Evolutionary conservation across 2,113 vertebrate genomes (phyloP), one percentile per base, ranked within the genome.

Genomic region (Hiodon tergisus): DNA sequence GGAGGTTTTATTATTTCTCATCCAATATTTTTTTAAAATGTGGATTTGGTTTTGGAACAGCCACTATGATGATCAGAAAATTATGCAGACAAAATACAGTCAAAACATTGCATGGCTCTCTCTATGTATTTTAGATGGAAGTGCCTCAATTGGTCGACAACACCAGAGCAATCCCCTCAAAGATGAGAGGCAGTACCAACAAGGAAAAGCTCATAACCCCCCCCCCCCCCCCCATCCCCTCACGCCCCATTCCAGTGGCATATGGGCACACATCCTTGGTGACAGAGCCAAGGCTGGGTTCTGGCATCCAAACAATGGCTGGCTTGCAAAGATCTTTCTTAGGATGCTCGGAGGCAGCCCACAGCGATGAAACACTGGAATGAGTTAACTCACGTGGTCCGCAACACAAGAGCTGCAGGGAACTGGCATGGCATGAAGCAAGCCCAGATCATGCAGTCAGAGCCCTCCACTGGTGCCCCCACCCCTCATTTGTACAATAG

Each of bases 261-360:
- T 50, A 5, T 61, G 59, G 61, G 61, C 14, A 17, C 7, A 54
- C 57, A 11, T 76, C 59, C 50, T 54, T 59, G 53, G 67, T 55
- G n/a, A 16, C 9, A 62, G 74, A 52, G 10, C 47, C 16, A 52
- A 31, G 68, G 59, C 62, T 76, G n/a, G 57, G 59, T 48, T 70
- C 67, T 70, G 74, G 66, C 59, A 63, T 48, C 9, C 59, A 69
- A 76, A 70, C 62, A 70, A 76, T 69, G 67, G 62, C 10, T 48
- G 8, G 53, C 69, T 71, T 52, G 59, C 60, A 66, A 31, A n/a
- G 69, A 65, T 77, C 69, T 57, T 51, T 48, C 74, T 47, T 54
- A 6, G 13, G 51, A 46, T 51, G 69, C 75, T 69, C 53, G 61
- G 53, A 72, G 75, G 69, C 46, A 71, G 75, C 69, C 66, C 17